Evolutionary conservation across 2,113 vertebrate species (phyloP), one percentile per base, ranked within the genome.

Genomic region (Calypte anna): DNA sequence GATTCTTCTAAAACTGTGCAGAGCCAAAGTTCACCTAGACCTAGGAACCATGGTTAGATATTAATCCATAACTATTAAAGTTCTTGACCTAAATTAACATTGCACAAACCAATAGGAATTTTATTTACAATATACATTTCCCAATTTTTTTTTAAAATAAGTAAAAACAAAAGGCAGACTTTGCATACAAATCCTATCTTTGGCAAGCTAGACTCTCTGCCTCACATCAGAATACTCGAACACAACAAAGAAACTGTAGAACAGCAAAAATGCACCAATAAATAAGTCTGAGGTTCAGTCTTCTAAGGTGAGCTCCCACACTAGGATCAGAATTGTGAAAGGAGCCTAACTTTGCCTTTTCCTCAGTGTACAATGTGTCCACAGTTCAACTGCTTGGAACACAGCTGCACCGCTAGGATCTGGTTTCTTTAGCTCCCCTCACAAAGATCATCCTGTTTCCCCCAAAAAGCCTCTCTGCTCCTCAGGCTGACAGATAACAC

Each of bases 371-470:
- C 95, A 95, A 94, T 94, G 78, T 59, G 46, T 43, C 92, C 70
- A 70, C 74, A 95, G 96, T 80, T 75, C 74, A 54, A 94, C 70
- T 67, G 70, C 70, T 67, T 81, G 33, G 31, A 67, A 77, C 95
- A 73, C 98, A 98, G 98, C 98, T 98, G 98, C 3, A 0, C 83
- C 75, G 43, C 31, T 25, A 44, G 28, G 82, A 68, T 75, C 79
- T 86, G 25, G 61, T 93, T 94, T 96, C 97, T 96, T 95, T 88
- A 92, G 95, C 94, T 88, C 88, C 84, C 24, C 0, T 24, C 67
- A 98, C 97, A 98, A 98, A 98, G 98, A 92, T 96, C 74, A 94
- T 91, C 95, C 98, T 98, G 97, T 98, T 95, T n/a, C 23, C n/a
- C 28, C 70, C 86, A 87, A 94, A 57, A 2, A 83, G 92, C 57